phyloP scores from a whole-genome alignment of 92 coral and sea anemone species.

The Parazoanthus swiftii region DNA sequence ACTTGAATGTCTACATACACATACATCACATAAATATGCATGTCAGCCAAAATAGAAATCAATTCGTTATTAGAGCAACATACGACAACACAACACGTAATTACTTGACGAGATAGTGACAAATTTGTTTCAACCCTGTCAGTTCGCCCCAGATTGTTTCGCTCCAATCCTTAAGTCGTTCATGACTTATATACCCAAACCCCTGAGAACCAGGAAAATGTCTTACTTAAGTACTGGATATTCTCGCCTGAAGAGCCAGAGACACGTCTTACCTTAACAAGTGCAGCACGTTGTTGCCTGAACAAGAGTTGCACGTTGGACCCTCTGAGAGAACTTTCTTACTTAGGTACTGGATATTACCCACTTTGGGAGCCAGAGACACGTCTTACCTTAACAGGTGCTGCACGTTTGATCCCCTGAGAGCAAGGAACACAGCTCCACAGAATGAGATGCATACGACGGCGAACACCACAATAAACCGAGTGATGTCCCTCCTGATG shows the following conservation, averaged over 20 bases:
- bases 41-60: not conserved
- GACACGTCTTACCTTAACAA: constrained; percentile 8
- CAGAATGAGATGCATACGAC: constrained; percentile 79
- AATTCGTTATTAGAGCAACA: too few relatives aligned
- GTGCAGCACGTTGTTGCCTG: constrained; percentile 23
- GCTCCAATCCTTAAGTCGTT: too few relatives aligned
- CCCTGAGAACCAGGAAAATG: not conserved
- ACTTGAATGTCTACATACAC: not conserved
- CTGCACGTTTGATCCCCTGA: constrained; percentile 49
- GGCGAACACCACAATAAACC: constrained; percentile 69
- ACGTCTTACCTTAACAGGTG: constrained; percentile 19
- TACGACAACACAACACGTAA: too few relatives aligned
- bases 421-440: constrained; percentile 74
- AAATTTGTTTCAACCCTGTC: too few relatives aligned
- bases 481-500: constrained; percentile 61
- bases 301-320: constrained; percentile 43
- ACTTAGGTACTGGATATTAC: constrained; percentile 26
- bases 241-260: too few relatives aligned
- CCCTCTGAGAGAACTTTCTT: constrained; percentile 52
- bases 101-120: too few relatives aligned
- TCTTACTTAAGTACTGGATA: not conserved
- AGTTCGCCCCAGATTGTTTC: too few relatives aligned
- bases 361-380: not conserved
- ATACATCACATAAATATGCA: not conserved
- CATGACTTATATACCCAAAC: not conserved